phyloP scores from a whole-genome alignment of 2,797 vertebrate species.

The Enteromius thamalakanensis region DNA sequence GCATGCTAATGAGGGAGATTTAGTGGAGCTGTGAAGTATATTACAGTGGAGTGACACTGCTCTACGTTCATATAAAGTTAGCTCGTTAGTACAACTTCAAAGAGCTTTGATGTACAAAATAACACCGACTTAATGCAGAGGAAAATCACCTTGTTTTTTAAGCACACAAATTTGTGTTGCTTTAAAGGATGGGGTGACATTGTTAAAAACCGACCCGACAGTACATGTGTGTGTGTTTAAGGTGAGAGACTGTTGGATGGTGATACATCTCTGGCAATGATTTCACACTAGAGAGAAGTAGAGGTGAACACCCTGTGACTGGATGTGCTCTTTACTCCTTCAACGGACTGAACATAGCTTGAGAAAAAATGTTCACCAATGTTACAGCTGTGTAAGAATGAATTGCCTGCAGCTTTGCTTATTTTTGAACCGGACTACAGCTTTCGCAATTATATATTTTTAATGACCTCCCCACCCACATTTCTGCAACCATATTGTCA shows the following conservation, averaged over 20 bases:
- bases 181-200: conserved; percentile 4
- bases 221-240: neutral
- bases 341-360: neutral
- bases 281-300: conserved; percentile 28
- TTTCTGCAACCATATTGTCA: conserved; percentile 22
- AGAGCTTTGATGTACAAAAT: conserved; percentile 38
- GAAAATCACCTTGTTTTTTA: conserved; percentile 19
- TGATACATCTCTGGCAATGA: conserved; percentile 42
- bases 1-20: conserved; percentile 49
- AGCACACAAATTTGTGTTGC: neutral
- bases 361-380: neutral
- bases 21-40: conserved; percentile 40
- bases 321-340: conserved; percentile 15
- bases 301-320: conserved; percentile 39
- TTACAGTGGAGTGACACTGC: conserved; percentile 25
- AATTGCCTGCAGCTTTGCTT: neutral
- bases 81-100: conserved; percentile 22
- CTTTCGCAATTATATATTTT: conserved; percentile 1
- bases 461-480: neutral
- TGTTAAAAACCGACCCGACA: neutral
- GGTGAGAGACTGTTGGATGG: conserved; percentile 28
- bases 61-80: conserved; percentile 27
- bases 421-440: neutral
- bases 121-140: conserved; percentile 16
- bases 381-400: neutral